These are phyloP conservation scores for Falco punctatus DNA, from an alignment of 2,113 vertebrate species.

Conservation along the genomic window DNA sequence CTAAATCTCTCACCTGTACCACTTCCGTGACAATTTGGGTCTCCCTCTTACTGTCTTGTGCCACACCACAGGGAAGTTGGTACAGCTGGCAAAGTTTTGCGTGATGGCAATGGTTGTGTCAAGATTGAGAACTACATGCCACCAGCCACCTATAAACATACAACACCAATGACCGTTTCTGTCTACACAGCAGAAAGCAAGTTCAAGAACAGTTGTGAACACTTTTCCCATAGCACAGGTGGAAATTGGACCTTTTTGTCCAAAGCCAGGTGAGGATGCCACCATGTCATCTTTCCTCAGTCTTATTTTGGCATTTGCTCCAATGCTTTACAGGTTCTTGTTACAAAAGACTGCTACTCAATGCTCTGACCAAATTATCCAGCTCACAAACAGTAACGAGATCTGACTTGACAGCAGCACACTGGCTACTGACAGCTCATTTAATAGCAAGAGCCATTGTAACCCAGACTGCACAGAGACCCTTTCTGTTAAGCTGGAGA, in stretches of 20 bases:
- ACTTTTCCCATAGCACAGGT: not conserved
- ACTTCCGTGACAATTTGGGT: constrained; percentile 96
- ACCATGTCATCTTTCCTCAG: not conserved
- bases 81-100: constrained; percentile 96
- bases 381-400: not conserved
- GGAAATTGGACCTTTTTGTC: not conserved
- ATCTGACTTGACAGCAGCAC: not conserved
- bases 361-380: not conserved
- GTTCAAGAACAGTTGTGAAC: not conserved
- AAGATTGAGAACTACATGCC: constrained; percentile 97
- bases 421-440: not conserved
- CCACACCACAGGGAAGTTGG: constrained; percentile 99
- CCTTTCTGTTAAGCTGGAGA: not conserved
- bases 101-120: constrained; percentile 95
- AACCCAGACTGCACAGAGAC: not conserved
- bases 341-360: not conserved
- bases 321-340: not conserved
- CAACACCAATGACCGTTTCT: not conserved
- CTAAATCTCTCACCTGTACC: constrained; percentile 89
- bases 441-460: not conserved
- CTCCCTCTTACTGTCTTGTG: constrained; percentile 98
- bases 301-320: not conserved
- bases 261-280: not conserved
- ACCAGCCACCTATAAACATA: constrained; percentile 90
- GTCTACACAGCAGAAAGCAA: not conserved